A percentile compares a stretch with the other conserved stretches of the same genome.
These are phyloP conservation scores for Formica exsecta DNA, from an alignment of 1,140 invertebrate genomes.

Conservation along the genomic window DNA sequence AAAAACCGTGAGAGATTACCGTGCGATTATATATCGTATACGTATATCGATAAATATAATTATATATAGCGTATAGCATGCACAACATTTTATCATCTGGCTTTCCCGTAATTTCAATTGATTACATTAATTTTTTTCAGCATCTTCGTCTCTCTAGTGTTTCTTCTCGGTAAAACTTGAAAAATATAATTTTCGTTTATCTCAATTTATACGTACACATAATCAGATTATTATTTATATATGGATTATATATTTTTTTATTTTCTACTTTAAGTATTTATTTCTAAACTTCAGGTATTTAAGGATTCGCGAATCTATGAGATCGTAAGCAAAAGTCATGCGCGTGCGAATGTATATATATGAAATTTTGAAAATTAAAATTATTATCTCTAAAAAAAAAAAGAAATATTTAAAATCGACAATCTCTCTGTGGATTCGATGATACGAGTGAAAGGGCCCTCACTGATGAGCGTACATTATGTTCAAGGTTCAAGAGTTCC, in stretches of 20 bases:
- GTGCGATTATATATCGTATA: constrained; percentile 6
- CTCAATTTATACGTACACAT: background rate
- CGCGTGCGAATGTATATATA: background rate
- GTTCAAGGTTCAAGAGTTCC: background rate
- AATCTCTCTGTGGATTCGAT: background rate
- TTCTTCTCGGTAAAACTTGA: background rate
- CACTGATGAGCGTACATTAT: background rate
- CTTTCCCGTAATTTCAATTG: constrained; percentile 6
- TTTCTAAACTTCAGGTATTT: background rate
- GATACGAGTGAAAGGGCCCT: background rate
- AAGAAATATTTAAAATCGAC: background rate
- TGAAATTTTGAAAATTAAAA: constrained; percentile 1
- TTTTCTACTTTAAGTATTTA: background rate
- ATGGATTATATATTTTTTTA: background rate
- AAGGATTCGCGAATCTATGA: background rate
- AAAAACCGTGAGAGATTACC: background rate
- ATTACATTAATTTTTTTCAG: background rate
- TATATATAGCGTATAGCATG: background rate
- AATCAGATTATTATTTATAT: background rate
- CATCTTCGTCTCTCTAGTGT: too few species aligned
- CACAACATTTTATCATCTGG: background rate
- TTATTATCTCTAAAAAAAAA: background rate
- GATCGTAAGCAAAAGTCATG: background rate
- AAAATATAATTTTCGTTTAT: background rate
- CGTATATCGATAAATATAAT: background rate